Evolutionary conservation across 2,888 invertebrate species (phyloP).

Genomic region (Rotaria socialis): DNA sequence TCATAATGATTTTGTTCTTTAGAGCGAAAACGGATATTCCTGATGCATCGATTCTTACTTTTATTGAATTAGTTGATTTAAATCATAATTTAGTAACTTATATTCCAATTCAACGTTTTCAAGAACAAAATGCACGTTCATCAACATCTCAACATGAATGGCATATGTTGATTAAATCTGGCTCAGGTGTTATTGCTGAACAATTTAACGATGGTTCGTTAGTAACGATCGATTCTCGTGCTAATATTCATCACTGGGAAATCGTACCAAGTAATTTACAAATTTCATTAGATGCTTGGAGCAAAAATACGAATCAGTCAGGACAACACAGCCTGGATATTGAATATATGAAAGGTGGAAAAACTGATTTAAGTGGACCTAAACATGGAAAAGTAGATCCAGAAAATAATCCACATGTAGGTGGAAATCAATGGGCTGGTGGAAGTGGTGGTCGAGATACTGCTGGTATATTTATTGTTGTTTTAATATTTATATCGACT

Average conservation of each 20-base stretch:
- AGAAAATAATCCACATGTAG: conserved; percentile 84
- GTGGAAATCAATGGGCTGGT: conserved; percentile 93
- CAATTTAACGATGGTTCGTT: conserved; percentile 59
- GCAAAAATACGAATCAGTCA: conserved; percentile 58
- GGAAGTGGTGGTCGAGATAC: conserved; percentile 68
- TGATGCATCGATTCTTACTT: background rate
- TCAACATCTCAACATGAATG: conserved; percentile 26
- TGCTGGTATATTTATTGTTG: background rate
- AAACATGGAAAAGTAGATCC: conserved; percentile 88
- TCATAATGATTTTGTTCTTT: background rate
- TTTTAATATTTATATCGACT: background rate
- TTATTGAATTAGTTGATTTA: background rate
- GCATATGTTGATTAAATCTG: background rate
- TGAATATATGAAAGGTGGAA: conserved; percentile 52
- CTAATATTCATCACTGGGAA: conserved; percentile 65
- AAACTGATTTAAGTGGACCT: conserved; percentile 67
- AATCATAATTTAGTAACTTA: background rate
- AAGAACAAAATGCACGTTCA: background rate
- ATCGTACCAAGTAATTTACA: conserved; percentile 60
- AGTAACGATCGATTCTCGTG: conserved; percentile 64
- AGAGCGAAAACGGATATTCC: background rate
- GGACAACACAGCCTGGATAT: conserved; percentile 54
- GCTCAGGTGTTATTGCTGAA: background rate
- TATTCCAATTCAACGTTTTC: background rate
- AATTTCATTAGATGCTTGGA: conserved; percentile 62